phyloP scores from a whole-genome alignment of 92 coral and sea anemone genomes.

The Chrysogorgia sp. region DNA sequence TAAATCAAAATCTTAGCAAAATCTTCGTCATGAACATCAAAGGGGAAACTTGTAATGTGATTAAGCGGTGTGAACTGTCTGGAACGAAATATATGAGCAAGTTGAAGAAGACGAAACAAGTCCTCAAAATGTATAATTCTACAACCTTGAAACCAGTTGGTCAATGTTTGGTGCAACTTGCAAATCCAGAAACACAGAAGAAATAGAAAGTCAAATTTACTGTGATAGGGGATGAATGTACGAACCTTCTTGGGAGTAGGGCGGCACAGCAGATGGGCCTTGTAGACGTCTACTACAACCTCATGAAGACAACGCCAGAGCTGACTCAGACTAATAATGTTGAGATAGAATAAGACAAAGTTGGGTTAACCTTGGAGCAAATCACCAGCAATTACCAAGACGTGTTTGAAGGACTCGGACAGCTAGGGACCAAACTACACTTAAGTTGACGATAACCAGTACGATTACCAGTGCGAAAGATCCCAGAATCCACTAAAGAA shows the following conservation, averaged over 20 bases:
- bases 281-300: slow-evolving; percentile 34
- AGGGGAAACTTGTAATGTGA: slow-evolving; percentile 18
- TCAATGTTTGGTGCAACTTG: slow-evolving; percentile 43
- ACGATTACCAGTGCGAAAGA: too few species aligned
- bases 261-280: slow-evolving; percentile 51
- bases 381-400: slow-evolving; percentile 6
- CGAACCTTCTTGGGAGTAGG: slow-evolving; percentile 37
- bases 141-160: slow-evolving; percentile 45
- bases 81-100: slow-evolving; percentile 14
- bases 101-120: slow-evolving; percentile 3
- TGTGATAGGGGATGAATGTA: not conserved
- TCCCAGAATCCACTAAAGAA: too few species aligned
- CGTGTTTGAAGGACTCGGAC: slow-evolving; percentile 21
- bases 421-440: slow-evolving; percentile 12
- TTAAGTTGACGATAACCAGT: too few species aligned
- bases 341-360: not conserved
- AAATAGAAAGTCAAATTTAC: slow-evolving; percentile 34
- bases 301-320: not conserved
- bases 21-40: too few species aligned
- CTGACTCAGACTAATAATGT: slow-evolving; percentile 7
- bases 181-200: slow-evolving; percentile 25
- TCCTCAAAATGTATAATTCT: slow-evolving; percentile 49
- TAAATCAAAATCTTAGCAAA: too few species aligned
- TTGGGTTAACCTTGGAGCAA: not conserved
- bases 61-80: not conserved